Conservation (phyloP, 2,113 vertebrate species). For the Ophthalmolycus amberensis region DNA sequence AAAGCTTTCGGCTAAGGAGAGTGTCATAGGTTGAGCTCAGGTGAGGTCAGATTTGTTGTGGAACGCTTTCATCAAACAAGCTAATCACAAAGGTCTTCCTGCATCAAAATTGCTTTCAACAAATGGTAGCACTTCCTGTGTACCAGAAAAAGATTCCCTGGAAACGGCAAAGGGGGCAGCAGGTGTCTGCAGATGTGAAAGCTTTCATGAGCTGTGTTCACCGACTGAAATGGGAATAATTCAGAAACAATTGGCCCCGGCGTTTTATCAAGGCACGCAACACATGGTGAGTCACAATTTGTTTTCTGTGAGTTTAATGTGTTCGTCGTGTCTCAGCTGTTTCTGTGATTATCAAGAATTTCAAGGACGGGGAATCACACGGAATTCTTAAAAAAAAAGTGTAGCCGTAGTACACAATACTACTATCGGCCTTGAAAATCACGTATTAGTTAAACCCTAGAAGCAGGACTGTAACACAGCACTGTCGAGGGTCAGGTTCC, state of each 20-base stretch:
- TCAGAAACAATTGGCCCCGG: neutral
- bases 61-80: conserved; percentile 17
- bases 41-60: conserved; percentile 31
- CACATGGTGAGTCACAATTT: conserved; percentile 13
- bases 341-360: neutral
- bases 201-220: neutral
- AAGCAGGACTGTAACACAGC: conserved; percentile 9
- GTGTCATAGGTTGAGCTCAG: neutral
- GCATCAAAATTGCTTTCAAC: neutral
- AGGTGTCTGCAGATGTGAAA: conserved; percentile 16
- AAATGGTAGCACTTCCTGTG: neutral
- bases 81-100: conserved; percentile 32
- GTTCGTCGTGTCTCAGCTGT: neutral
- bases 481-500: conserved; percentile 31
- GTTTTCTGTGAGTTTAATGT: neutral
- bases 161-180: neutral
- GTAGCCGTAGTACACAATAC: neutral
- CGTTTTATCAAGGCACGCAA: conserved; percentile 11
- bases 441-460: neutral
- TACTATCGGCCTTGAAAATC: neutral
- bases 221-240: conserved; percentile 1
- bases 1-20: conserved; percentile 25
- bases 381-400: neutral
- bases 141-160: neutral
- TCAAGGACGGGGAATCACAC: neutral